Evolutionary conservation across 64 coral and sea anemone genomes (phyloP), one percentile per base, ranked within the genome.

Genomic region (Porites australiensis): DNA sequence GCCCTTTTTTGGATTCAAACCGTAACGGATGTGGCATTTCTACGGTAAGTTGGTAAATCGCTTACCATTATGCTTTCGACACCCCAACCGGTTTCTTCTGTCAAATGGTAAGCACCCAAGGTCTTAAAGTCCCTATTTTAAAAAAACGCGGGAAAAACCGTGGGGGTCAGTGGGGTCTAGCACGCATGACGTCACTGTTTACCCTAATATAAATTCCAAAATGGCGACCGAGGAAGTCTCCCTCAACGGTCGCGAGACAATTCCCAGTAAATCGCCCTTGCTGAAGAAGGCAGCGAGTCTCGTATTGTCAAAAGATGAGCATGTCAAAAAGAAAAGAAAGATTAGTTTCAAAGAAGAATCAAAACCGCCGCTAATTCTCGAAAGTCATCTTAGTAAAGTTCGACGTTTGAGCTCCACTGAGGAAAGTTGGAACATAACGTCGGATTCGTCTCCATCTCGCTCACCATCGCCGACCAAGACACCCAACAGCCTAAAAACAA

Each of bases 301-400:
- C 8, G 62, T 84, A 48, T 68, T 84, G 53, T 69, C 84, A 19
- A 70, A 77, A 48, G 85, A 70, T 21, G 93, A 94, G 37, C 92
- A 97, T 78, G 77, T 97, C 19, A 97, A 94, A 80, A 97, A 97
- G 78, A 97, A 97, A 97, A 80, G 95, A 67, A 97, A 97, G 62
- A 89, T 88, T 23, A 88, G 75, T 37, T 75, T 86, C 12, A 92
- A 97, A 66, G 70, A 21, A 89, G 87, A 89, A 54, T 50, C 79
- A 12, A 87, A 64, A 83, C 46, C 8, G 27, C 78, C 16, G 64
- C 52, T 75, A n/a, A 64, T 65, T 82, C 92, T 83, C 58, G 81
- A 84, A 51, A 84, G 50, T 92, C 80, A 84, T 84, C 22, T 49
- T 4, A 63, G 62, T 10, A 84, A 94, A 94, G 79, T 78, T 44